Conservation (phyloP, 2,888 invertebrate genomes). For the Mesoligia furuncula region DNA sequence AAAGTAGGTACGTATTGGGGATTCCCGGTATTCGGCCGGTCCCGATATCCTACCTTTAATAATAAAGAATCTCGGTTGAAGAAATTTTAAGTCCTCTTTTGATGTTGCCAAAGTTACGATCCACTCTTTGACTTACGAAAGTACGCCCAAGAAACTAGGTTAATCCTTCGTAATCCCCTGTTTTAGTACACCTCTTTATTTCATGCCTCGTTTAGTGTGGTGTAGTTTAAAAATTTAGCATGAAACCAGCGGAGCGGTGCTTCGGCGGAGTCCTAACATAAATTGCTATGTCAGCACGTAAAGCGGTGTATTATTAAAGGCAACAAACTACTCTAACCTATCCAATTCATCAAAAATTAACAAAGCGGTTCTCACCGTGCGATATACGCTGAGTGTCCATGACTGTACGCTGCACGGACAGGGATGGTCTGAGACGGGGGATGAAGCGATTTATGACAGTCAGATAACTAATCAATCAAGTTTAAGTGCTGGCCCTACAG, state of each 20-base stretch:
- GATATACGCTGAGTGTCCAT: constrained; percentile 65
- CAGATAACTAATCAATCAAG: neutral
- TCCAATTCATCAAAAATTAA: constrained; percentile 79
- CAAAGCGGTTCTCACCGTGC: constrained; percentile 70
- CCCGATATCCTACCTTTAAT: constrained; percentile 38
- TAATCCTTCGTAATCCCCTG: constrained; percentile 63
- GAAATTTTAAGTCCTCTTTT: constrained; percentile 61
- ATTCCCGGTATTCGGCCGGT: constrained; percentile 34
- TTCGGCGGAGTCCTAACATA: constrained; percentile 53
- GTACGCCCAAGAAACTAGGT: constrained; percentile 62
- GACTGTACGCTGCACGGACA: constrained; percentile 54
- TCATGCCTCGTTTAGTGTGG: constrained; percentile 48
- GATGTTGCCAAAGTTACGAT: constrained; percentile 62
- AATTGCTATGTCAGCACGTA: constrained; percentile 69
- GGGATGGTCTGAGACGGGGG: constrained; percentile 9
- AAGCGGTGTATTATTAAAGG: constrained; percentile 71
- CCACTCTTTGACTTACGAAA: constrained; percentile 63
- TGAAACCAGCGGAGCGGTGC: constrained; percentile 38
- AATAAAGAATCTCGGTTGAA: constrained; percentile 53
- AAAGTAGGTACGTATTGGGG: constrained; percentile 36
- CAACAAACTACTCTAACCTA: constrained; percentile 72
- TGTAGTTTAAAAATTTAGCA: constrained; percentile 60
- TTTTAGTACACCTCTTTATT: constrained; percentile 65
- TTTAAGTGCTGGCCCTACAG: neutral
- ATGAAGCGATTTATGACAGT: constrained; percentile 33